Base-by-base conservation (phyloP, 2,797 vertebrate species). In the Clarias platycephalus region DNA sequence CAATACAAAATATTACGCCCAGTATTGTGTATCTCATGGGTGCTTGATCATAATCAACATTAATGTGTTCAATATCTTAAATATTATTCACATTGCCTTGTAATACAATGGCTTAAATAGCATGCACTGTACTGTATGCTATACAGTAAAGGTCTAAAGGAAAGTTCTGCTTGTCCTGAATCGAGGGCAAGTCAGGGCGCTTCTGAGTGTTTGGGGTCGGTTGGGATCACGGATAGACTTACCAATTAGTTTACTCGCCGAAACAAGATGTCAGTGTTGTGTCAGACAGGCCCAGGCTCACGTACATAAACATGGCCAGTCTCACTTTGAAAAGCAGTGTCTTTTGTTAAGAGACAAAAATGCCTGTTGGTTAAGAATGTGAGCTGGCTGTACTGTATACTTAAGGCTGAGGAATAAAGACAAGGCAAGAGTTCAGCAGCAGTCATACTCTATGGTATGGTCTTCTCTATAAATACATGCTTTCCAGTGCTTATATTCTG, bases 221-320 rank as follows among this genome's bases (percentile, higher is more conserved):
- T 16, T 57, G 49, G 72, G 72, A 75, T 57, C 72, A 75, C 55
- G 16, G 72, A 31, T 20, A 57, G 49, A 53, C 40, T 26, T 74
- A 26, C 16, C 72, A 75, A 55, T 75, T 57, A 75, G 53, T 75
- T 55, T 31, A 31, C 26, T 57, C 16, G 10, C 26, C 2, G 28
- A 75, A 75, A 57, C 26, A 75, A 31, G 49, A 75, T 31, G 53
- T 75, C 53, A 31, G 72, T 57, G 26, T 22, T 55, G n/a, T 75
- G 72, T 57, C 72, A 75, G 26, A 75, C 53, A 20, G 49, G 3
- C 49, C 34, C 49, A 31, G 22, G 26, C 49, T 57, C 26, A 22
- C 26, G 49, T 87, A 89, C 91, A 93, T 91, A 92, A 92, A 91
- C 89, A 60, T 83, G 72, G 87, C 84, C 81, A 87, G 85, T 71